phyloP scores from a whole-genome alignment of 2,797 vertebrate species.

The Mareca penelope region DNA sequence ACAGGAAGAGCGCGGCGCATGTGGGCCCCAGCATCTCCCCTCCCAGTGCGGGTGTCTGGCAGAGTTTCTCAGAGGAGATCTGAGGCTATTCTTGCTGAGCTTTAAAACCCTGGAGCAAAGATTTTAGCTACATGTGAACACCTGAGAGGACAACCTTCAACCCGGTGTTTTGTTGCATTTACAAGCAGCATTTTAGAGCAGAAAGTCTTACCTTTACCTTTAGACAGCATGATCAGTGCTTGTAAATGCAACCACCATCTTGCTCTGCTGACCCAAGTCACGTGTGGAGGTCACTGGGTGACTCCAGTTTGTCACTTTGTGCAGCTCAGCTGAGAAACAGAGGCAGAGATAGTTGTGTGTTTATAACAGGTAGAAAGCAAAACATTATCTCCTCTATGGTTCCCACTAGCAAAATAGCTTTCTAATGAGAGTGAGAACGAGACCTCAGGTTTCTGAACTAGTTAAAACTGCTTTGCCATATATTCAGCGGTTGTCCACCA shows the following conservation, averaged over 20 bases:
- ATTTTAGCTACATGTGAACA: neutral
- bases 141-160: neutral
- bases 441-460: rapidly evolving
- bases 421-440: neutral
- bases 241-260: neutral
- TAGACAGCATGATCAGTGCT: neutral
- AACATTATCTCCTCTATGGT: neutral
- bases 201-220: neutral
- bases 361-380: neutral
- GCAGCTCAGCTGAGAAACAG: neutral
- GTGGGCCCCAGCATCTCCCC: neutral
- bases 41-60: neutral
- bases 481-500: neutral
- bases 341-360: neutral
- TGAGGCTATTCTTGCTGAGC: neutral
- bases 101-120: neutral
- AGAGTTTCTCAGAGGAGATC: neutral
- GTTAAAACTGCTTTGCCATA: neutral
- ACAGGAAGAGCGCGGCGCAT: neutral
- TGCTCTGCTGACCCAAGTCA: neutral
- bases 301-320: neutral
- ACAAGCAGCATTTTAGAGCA: neutral
- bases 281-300: neutral
- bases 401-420: neutral
- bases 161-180: rapidly evolving